These are phyloP conservation scores for Gnathochromis pfefferi DNA, from an alignment of 2,113 vertebrate species.

Conservation along the genomic window DNA sequence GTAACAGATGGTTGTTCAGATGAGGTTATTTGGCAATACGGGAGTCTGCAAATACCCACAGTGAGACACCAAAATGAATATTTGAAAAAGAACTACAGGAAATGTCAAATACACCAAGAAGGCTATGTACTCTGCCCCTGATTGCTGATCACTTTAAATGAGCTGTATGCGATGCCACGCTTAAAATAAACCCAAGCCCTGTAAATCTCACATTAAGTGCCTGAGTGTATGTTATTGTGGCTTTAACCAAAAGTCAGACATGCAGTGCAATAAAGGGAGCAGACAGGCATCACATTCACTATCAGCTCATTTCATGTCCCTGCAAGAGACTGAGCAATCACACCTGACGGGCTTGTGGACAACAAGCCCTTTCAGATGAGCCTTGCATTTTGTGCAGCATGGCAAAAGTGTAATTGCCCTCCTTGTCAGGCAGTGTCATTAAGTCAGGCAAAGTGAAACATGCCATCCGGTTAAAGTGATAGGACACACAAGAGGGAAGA, in stretches of 20 bases:
- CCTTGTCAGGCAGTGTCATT: conserved; percentile 40
- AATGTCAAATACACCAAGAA: background rate
- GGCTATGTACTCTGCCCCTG: background rate
- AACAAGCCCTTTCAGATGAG: conserved; percentile 19
- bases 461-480: conserved; percentile 4
- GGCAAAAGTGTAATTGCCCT: conserved; percentile 32
- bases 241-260: background rate
- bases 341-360: conserved; percentile 1
- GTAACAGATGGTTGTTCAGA: background rate
- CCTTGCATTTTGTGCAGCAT: conserved; percentile 21
- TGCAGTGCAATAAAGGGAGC: background rate
- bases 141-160: background rate
- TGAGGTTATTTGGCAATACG: background rate
- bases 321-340: conserved; percentile 33
- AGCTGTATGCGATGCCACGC: background rate
- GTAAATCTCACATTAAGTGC: background rate
- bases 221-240: background rate
- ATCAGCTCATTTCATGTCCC: conserved; percentile 23
- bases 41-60: background rate
- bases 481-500: conserved; percentile 6
- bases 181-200: background rate
- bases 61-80: background rate
- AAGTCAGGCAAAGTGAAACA: conserved; percentile 39
- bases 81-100: background rate
- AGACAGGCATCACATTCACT: conserved; percentile 20